Percentiles rank a stretch among this genome's conserved stretches.
phyloP scores from a whole-genome alignment of 2,797 vertebrate genomes.

The Argyrosomus regius region DNA sequence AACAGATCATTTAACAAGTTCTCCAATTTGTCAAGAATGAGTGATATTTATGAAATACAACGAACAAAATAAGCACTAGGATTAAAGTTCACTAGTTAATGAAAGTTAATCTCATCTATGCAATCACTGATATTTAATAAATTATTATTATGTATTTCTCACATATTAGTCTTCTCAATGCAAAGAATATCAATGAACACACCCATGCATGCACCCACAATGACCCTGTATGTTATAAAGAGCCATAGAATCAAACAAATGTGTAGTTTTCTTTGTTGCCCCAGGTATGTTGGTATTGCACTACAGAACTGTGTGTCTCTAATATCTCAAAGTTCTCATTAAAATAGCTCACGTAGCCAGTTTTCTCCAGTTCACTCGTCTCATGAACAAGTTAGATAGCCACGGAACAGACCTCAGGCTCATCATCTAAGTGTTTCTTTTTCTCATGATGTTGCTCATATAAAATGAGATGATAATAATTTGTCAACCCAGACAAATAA shows the following conservation, averaged over 20 bases:
- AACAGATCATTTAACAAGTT: slow-evolving; percentile 22
- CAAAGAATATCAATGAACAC: too few relatives aligned
- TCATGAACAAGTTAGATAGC: slow-evolving; percentile 48
- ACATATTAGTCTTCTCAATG: slow-evolving; percentile 22
- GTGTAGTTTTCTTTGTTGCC: slow-evolving; percentile 55
- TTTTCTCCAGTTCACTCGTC: slow-evolving; percentile 57
- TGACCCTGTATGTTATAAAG: slow-evolving; percentile 65
- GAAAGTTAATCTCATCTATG: not conserved
- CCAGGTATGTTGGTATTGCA: slow-evolving; percentile 65
- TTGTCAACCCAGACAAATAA: slow-evolving; percentile 59
- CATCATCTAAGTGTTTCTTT: slow-evolving; percentile 48
- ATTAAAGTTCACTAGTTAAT: not conserved
- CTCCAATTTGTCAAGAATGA: slow-evolving; percentile 11
- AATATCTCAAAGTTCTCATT: slow-evolving; percentile 74
- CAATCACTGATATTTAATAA: not conserved
- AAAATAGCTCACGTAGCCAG: slow-evolving; percentile 61
- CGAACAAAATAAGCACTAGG: not conserved
- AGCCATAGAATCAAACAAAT: slow-evolving; percentile 65
- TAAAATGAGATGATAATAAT: slow-evolving; percentile 72
- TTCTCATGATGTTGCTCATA: slow-evolving; percentile 60
- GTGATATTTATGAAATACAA: not conserved
- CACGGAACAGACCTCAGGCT: slow-evolving; percentile 58
- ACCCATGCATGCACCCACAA: not conserved
- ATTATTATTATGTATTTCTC: slow-evolving; percentile 2
- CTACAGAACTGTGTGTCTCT: slow-evolving; percentile 65